A percentile compares a stretch with the other conserved stretches of the same genome.
Evolutionary conservation across 2,888 invertebrate species (phyloP).

Genomic region (Megalurothrips usitatus): DNA sequence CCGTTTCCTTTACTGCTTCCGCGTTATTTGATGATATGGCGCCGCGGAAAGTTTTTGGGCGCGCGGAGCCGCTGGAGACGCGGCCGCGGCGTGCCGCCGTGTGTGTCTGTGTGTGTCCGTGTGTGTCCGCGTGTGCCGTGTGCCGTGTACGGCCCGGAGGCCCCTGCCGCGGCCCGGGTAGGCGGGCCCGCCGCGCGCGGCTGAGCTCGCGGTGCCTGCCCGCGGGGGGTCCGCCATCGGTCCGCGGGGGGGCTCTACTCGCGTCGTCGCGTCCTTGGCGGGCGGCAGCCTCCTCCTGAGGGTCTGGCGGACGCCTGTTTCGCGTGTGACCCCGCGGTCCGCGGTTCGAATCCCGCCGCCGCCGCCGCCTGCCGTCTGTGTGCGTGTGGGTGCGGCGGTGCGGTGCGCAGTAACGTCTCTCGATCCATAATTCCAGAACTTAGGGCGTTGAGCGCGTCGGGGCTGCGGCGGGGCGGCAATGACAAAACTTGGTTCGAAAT

Average conservation of each 20-base stretch:
- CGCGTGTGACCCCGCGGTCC: no score
- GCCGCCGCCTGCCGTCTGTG: not conserved
- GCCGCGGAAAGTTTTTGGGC: no score
- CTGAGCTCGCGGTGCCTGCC: not conserved
- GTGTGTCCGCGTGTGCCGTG: not conserved
- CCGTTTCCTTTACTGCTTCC: conserved; percentile 14
- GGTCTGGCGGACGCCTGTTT: no score
- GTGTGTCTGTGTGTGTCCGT: not conserved
- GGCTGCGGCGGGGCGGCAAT: not conserved
- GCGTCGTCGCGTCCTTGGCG: no score
- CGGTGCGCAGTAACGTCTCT: not conserved
- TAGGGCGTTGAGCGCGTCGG: not conserved
- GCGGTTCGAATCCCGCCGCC: no score
- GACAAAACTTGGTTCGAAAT: conserved; percentile 18
- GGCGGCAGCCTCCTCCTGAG: no score
- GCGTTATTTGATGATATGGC: conserved; percentile 1
- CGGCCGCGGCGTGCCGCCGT: not conserved
- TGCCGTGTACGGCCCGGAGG: no score
- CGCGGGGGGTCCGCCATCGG: not conserved
- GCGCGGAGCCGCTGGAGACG: not conserved
- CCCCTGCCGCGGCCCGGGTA: no score
- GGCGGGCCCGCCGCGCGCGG: no score
- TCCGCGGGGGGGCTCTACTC: no score
- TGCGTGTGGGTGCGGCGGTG: not conserved
- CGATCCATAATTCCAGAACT: conserved; percentile 24